Evolutionary conservation across 2,888 invertebrate genomes (phyloP).

Genomic region (Catocala nupta): DNA sequence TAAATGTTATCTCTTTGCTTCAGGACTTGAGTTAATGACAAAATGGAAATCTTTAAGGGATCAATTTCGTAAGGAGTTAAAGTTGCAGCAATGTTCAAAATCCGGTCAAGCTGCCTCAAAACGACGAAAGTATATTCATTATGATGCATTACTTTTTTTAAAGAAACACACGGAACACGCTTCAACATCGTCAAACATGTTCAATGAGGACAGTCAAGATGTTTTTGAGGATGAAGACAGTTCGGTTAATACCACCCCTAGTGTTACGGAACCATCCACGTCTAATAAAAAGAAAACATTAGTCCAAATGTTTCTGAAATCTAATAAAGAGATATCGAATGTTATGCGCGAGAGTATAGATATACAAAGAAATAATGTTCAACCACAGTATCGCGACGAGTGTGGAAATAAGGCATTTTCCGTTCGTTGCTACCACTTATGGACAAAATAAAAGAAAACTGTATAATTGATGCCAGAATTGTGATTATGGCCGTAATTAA

Average conservation of each 20-base stretch:
- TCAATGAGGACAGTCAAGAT: constrained; percentile 45
- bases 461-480: constrained; percentile 38
- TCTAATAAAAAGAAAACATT: constrained; percentile 42
- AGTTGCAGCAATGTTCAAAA: too few species aligned
- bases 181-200: constrained; percentile 47
- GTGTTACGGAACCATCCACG: constrained; percentile 43
- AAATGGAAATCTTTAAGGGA: constrained; percentile 42
- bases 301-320: constrained; percentile 46
- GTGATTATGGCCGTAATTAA: constrained; percentile 45
- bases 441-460: constrained; percentile 38
- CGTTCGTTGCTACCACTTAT: constrained; percentile 41
- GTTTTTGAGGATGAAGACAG: constrained; percentile 47
- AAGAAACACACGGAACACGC: constrained; percentile 45
- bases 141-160: constrained; percentile 24
- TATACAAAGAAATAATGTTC: constrained; percentile 41
- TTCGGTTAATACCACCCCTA: constrained; percentile 41
- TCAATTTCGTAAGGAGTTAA: constrained; percentile 18
- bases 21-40: constrained; percentile 36
- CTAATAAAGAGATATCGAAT: constrained; percentile 28
- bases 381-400: constrained; percentile 42
- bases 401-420: constrained; percentile 45
- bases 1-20: constrained; percentile 26
- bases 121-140: too few species aligned
- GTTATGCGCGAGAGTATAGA: constrained; percentile 41
- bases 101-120: too few species aligned